A percentile compares a stretch with the other conserved stretches of the same genome.
phyloP scores from a whole-genome alignment of 2,113 vertebrate genomes.

The Monarcha castaneiventris region DNA sequence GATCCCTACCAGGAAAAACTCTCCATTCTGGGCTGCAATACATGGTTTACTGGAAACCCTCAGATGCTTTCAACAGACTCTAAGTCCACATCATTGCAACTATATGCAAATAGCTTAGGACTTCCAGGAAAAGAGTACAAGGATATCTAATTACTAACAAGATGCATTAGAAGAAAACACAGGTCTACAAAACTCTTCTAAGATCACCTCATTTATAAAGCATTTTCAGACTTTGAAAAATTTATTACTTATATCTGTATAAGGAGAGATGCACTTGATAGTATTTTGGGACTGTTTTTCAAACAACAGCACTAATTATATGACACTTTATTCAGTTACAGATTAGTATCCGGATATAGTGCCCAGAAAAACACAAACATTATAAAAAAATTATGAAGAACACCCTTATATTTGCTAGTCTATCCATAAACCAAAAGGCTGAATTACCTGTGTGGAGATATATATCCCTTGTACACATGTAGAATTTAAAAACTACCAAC shows the following conservation, averaged over 20 bases:
- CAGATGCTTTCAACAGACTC: background rate
- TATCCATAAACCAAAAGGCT: background rate
- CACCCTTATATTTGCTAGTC: background rate
- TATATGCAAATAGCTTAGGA: background rate
- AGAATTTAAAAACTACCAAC: background rate
- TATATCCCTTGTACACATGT: accelerated
- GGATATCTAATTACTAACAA: background rate
- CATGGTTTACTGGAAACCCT: background rate
- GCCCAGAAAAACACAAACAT: background rate
- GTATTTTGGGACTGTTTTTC: background rate
- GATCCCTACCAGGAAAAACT: background rate
- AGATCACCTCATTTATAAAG: background rate
- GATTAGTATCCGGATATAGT: background rate
- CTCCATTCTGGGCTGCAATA: background rate
- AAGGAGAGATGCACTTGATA: background rate
- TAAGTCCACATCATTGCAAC: background rate
- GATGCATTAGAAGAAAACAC: background rate
- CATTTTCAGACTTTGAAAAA: background rate
- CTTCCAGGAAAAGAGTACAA: background rate
- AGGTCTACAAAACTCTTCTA: background rate
- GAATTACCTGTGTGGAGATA: background rate
- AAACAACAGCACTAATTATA: background rate
- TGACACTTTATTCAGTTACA: background rate
- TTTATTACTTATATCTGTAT: background rate
- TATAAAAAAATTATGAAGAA: background rate